Base-by-base conservation (phyloP, 53 echinoderm and acorn worm genomes). In the Holothuria scabra region DNA sequence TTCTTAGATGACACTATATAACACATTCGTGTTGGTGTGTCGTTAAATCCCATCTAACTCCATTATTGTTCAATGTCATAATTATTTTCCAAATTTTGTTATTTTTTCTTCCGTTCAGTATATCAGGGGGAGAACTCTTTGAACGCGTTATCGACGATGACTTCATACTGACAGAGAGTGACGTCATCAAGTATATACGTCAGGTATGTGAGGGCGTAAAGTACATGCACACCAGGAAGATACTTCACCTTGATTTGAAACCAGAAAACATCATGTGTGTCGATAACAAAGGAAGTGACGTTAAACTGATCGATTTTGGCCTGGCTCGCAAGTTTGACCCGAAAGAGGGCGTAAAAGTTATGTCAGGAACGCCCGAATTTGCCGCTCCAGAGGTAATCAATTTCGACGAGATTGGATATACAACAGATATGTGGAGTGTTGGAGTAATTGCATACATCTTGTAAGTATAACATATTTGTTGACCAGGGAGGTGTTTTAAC, bases 331-430 rank as follows among this genome's bases (percentile, higher is more conserved):
- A 83, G 62, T 99, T 92, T 66, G 85, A 93, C 89, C 90, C 93
- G 12, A 79, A 61, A 25, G 75, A 91, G 66, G 88, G 76, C 56
- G 85, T 88, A 1, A 99, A 95, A 92, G 99, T 94, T 74, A 85
- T 99, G 94, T 94, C 91, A 44, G 99, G 99, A 35, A 99, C 99
- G 35, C 94, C 99, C n/a, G 99, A 99, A 84, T 99, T 99, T 60
- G 99, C 93, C 21, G 99, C 99, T 63, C 99, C 99, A 37, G 99
- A 99, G 89, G 99, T 99, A 58, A 93, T 99, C 65, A 99, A 99
- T 83, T 99, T 92, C 37, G 99, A 99, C 41, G 86, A 63, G 59
- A 90, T 99, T 30, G 83, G 95, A 20, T 94, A 83, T 69, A 89
- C 91, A 0, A 99, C 99, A 4, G 99, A 99, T 83, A 89, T 99